A percentile compares a stretch with the other conserved stretches of the same genome.
phyloP scores from a whole-genome alignment of 2,113 vertebrate genomes.

The Cinclus mexicanus region DNA sequence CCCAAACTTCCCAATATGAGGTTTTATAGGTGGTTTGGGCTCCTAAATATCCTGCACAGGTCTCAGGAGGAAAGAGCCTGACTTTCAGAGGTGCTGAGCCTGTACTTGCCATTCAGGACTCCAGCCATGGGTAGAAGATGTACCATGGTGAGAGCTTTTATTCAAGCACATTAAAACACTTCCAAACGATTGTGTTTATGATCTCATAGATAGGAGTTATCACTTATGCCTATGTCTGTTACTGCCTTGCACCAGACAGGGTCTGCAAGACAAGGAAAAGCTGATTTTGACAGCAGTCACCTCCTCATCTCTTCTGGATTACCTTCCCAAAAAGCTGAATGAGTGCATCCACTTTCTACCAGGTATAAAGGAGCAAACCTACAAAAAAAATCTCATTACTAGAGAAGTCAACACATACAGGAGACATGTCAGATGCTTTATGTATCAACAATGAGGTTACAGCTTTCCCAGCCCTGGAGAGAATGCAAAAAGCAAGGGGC shows the following conservation, averaged over 20 bases:
- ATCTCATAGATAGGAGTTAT: not conserved
- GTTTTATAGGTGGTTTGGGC: not conserved
- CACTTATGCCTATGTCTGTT: not conserved
- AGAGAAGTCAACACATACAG: not conserved
- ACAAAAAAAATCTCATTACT: not conserved
- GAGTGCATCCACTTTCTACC: not conserved
- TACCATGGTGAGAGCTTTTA: rapidly evolving
- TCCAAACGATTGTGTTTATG: not conserved
- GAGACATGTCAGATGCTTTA: not conserved
- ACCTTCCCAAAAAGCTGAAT: not conserved
- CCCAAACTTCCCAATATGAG: not conserved
- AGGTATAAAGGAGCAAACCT: not conserved
- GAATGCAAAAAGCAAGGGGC: not conserved
- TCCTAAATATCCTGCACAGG: not conserved
- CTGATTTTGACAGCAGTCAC: not conserved
- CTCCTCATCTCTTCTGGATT: not conserved
- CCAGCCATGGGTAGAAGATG: not conserved
- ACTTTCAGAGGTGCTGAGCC: not conserved
- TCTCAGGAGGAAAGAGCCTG: not conserved
- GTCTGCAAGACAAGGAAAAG: not conserved
- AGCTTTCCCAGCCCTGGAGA: not conserved
- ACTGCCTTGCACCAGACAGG: not conserved
- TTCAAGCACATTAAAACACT: not conserved
- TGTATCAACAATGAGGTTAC: not conserved
- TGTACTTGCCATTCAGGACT: not conserved